Percentiles rank a stretch among this genome's conserved stretches.
These are phyloP conservation scores for Ciconia maguari DNA, from an alignment of 2,113 vertebrate genomes.

Conservation along the genomic window DNA sequence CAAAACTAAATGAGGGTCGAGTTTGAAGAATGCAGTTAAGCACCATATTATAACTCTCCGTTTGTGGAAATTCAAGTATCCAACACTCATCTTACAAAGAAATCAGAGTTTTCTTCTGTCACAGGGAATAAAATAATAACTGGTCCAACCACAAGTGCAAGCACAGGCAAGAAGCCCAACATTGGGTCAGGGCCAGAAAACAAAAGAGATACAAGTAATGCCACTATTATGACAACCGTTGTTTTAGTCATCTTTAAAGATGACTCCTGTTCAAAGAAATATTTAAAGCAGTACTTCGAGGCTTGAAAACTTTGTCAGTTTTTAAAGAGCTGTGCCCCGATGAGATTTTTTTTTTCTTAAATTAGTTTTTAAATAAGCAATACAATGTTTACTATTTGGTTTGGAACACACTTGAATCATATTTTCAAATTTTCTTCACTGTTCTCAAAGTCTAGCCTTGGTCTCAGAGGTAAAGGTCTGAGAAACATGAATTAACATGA, in stretches of 20 bases:
- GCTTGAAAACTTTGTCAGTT: not conserved
- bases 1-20: not conserved
- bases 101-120: not conserved
- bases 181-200: not conserved
- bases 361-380: not conserved
- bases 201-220: not conserved
- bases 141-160: not conserved
- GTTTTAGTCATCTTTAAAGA: not conserved
- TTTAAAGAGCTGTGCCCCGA: not conserved
- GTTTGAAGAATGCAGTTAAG: not conserved
- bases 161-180: not conserved
- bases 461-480: not conserved
- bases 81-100: not conserved
- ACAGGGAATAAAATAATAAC: not conserved
- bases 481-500: not conserved
- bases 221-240: not conserved
- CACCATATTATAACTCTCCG: fast-evolving
- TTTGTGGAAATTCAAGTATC: not conserved
- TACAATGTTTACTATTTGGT: not conserved
- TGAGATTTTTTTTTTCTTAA: not conserved
- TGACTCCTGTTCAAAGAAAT: not conserved
- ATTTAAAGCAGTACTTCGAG: not conserved
- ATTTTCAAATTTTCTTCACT: not conserved
- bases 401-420: not conserved
- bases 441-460: not conserved